Evolutionary conservation across 2,888 invertebrate genomes (phyloP).

Genomic region (Meta bourneti): DNA sequence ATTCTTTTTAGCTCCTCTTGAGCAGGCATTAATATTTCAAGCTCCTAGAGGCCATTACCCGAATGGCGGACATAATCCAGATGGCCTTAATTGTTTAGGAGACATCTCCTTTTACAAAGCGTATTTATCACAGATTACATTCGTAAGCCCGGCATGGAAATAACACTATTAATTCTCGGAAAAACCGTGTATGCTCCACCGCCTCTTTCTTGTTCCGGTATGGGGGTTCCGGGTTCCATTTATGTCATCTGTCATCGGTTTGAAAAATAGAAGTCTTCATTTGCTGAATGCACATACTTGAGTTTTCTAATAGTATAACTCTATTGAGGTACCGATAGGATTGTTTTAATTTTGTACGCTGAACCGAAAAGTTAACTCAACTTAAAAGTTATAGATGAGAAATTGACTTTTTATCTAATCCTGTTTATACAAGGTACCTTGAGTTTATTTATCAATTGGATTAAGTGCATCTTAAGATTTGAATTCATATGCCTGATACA

Average conservation of each 20-base stretch:
- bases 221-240: slow-evolving; percentile 1
- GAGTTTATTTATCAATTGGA: too few relatives aligned
- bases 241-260: slow-evolving; percentile 2
- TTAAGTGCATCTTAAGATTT: too few relatives aligned
- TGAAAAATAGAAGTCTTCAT: slow-evolving; percentile 18
- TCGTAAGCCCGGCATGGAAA: slow-evolving; percentile 33
- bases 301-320: not conserved
- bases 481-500: too few relatives aligned
- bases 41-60: not conserved
- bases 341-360: too few relatives aligned
- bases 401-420: too few relatives aligned
- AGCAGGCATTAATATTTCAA: slow-evolving; percentile 52
- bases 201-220: slow-evolving; percentile 56
- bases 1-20: slow-evolving; percentile 14
- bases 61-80: slow-evolving; percentile 47
- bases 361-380: too few relatives aligned
- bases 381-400: too few relatives aligned
- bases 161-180: slow-evolving; percentile 52
- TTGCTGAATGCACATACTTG: not conserved
- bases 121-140: slow-evolving; percentile 50
- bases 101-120: slow-evolving; percentile 57
- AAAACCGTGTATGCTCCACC: slow-evolving; percentile 4
- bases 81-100: slow-evolving; percentile 55
- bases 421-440: too few relatives aligned
- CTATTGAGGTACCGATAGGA: too few relatives aligned